Base-by-base conservation (phyloP, 2,888 invertebrate genomes). In the Eupithecia dodoneata region DNA sequence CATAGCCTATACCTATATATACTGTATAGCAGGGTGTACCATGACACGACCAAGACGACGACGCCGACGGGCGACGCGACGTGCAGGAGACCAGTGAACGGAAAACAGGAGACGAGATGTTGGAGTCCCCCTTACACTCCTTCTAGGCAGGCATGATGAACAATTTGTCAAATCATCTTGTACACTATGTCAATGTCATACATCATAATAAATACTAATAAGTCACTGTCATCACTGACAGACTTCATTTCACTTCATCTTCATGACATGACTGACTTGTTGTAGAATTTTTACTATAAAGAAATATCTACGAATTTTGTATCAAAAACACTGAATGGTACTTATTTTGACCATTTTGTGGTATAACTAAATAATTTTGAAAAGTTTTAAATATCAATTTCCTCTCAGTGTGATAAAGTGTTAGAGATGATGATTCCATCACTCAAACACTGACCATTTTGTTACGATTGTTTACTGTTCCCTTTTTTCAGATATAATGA, bases 401-500 rank as follows among this genome's bases (percentile, higher is more conserved):
- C 12, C 9, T 65, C 45, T 6, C 75, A 70, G 71, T 79, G 76
- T 76, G 12, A 66, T 59, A 74, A 76, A 47, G 47, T 69, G 65
- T 47, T 76, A 65, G 76, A 47, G 67, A 75, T 80, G 78, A 82
- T 78, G 71, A 79, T 78, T 79, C 71, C 71, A 73, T 76, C 70
- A 70, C 69, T 77, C 73, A 74, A 70, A 74, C 63, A 69, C n/a
- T 79, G 74, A 73, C 77, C 74, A 79, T 81, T 81, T 78, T 80
- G 80, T 76, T 73, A 73, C 72, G 63, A 75, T 78, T 86, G 83
- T 87, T 86, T 86, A 87, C 82, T 83, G 85, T 74, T 79, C 70
- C 71, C 85, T 88, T 83, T 84, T 93, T 93, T 87, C 93, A 94
- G 94, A 89, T 91, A 88, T 90, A 87, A 87, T 88, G 90, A 91